A percentile compares a stretch with the other conserved stretches of the same genome.
Evolutionary conservation across 2,797 vertebrate genomes (phyloP).

Genomic region (Peromyscus nudipes): DNA sequence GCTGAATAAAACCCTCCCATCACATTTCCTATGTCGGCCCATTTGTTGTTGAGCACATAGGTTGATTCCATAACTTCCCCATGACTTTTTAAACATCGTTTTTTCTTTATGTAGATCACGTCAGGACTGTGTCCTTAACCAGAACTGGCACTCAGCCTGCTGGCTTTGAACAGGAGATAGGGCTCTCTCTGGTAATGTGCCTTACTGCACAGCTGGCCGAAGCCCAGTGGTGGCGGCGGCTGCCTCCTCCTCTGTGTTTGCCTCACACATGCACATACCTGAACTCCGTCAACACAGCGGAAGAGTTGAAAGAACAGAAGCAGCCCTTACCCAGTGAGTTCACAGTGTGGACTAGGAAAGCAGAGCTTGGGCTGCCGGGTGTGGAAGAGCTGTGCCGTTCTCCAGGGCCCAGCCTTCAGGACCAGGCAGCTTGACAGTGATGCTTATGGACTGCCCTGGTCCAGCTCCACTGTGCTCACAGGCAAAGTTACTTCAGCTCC

Average conservation of each 20-base stretch:
- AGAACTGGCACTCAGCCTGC: background rate
- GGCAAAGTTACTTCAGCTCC: background rate
- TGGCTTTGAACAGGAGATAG: background rate
- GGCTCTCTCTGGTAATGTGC: background rate
- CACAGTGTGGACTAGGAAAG: background rate
- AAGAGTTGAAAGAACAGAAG: background rate
- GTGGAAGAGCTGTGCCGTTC: background rate
- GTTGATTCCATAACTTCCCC: background rate
- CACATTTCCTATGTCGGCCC: background rate
- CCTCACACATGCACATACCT: no score
- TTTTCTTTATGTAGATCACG: background rate
- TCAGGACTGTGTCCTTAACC: slow-evolving; percentile 12
- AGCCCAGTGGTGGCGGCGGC: background rate
- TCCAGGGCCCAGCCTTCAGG: background rate
- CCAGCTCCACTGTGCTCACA: background rate
- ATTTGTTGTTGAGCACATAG: background rate
- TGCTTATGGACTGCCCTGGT: background rate
- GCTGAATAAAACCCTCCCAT: background rate
- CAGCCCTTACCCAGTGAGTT: background rate
- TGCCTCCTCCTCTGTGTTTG: background rate
- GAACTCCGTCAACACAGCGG: background rate
- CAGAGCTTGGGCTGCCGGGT: background rate
- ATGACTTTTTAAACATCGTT: background rate
- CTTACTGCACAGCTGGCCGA: background rate
- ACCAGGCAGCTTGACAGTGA: background rate